Base-by-base conservation (phyloP, 2,113 vertebrate genomes). In the Ochotona princeps region DNA sequence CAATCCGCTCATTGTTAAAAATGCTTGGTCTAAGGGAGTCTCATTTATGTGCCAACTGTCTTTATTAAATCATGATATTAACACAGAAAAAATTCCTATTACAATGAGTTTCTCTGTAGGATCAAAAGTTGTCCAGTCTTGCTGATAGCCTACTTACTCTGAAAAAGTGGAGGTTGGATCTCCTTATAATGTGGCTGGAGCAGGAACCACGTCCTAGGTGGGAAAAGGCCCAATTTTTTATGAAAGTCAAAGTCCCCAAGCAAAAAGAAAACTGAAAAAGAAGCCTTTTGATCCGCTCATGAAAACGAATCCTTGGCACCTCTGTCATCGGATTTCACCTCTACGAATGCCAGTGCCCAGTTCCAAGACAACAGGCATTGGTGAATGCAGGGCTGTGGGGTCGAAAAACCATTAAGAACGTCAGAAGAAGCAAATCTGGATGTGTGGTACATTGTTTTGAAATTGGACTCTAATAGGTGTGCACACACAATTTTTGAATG, bases 51-150 rank as follows among this genome's bases (percentile, higher is more conserved):
- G 84, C 84, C 91, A 94, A 87, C 74, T 23, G 76, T 66, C 89
- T 95, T 95, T 73, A 96, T 94, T 96, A 92, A 95, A 91, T 92
- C 89, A 87, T 90, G 90, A 49, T 67, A 89, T 92, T 87, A 94
- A 72, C 87, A 93, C 75, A 87, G 49, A 44, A 72, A 57, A 80
- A 65, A 38, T 28, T 66, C 57, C 61, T 7, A 74, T 78, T 91
- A 89, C 75, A 92, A 72, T 80, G 82, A 30, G 38, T 69, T 92
- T 75, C 91, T 94, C 82, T 87, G 57, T 93, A 51, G 54, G 83
- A 84, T 87, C 80, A 72, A 87, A 80, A 92, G 47, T 92, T 74
- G 49, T 63, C 30, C 15, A 14, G 81, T 76, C n/a, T 63, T 92
- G 38, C 14, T 54, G 92, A 93, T 91, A 67, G 44, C 32, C 28